These are phyloP conservation scores for Diplolepis rosae DNA, from an alignment of 2,888 invertebrate genomes.

Conservation along the genomic window DNA sequence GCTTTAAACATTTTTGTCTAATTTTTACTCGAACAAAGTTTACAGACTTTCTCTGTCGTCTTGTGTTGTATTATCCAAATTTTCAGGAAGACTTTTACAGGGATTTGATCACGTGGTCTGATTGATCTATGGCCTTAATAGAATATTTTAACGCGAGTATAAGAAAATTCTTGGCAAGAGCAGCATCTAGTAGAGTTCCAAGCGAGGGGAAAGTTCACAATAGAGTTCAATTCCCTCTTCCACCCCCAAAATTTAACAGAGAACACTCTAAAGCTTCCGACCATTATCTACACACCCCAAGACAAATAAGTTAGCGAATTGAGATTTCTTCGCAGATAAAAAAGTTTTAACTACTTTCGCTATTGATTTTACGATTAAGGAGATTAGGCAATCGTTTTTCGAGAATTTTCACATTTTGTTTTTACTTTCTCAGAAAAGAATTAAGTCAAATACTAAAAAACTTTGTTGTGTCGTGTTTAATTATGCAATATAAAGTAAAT, in stretches of 20 bases:
- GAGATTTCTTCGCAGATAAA: not conserved
- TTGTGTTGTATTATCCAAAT: too few relatives aligned
- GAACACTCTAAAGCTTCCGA: not conserved
- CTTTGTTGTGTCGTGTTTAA: too few relatives aligned
- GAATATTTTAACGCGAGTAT: not conserved
- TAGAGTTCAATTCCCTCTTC: conserved; percentile 9
- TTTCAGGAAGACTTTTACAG: too few relatives aligned
- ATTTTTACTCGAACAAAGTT: too few relatives aligned
- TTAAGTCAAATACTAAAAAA: too few relatives aligned
- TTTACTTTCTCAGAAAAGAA: too few relatives aligned
- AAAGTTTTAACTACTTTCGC: not conserved
- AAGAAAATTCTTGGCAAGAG: conserved; percentile 5
- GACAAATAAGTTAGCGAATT: conserved; percentile 7
- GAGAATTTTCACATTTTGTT: too few relatives aligned
- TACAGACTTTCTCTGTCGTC: too few relatives aligned
- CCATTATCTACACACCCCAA: not conserved
- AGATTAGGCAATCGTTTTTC: not conserved
- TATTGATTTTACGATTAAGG: conserved; percentile 18
- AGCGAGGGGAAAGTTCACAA: conserved; percentile 1
- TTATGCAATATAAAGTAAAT: too few relatives aligned
- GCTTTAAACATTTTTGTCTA: too few relatives aligned
- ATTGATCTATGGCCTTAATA: too few relatives aligned
- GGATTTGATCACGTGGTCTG: too few relatives aligned
- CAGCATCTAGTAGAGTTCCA: conserved; percentile 3
- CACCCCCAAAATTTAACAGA: not conserved